Evolutionary conservation across 2,797 vertebrate species (phyloP).

Genomic region (Danio kyathit): DNA sequence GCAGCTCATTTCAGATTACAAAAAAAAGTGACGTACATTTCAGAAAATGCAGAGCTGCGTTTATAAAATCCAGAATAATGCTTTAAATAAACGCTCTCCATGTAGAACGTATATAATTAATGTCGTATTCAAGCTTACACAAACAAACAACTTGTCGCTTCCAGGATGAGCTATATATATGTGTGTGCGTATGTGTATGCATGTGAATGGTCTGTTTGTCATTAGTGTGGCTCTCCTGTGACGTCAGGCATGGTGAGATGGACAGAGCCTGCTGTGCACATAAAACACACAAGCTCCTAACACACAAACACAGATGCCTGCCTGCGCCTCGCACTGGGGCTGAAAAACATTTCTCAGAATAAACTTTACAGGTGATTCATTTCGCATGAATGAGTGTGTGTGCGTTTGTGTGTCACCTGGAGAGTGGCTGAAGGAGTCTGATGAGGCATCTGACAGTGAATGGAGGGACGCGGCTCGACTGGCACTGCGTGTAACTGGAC

Average conservation of each 20-base stretch:
- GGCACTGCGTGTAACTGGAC: constrained; percentile 69
- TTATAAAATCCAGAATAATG: neutral
- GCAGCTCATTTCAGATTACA: neutral
- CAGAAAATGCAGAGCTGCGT: neutral
- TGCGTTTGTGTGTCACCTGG: constrained; percentile 78
- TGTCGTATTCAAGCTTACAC: neutral
- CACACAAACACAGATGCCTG: constrained; percentile 31
- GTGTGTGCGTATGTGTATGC: neutral
- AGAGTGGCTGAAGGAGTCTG: constrained; percentile 84
- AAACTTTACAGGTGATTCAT: constrained; percentile 25
- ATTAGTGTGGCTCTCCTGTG: constrained; percentile 53
- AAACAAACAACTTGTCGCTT: constrained; percentile 18
- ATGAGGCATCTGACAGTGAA: constrained; percentile 85
- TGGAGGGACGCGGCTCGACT: constrained; percentile 80
- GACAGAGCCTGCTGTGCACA: constrained; percentile 43
- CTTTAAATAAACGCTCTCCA: too few relatives aligned
- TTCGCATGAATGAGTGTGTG: constrained; percentile 10
- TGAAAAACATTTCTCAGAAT: constrained; percentile 47
- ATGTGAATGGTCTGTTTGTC: constrained; percentile 54
- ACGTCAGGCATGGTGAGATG: constrained; percentile 43
- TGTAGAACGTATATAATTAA: neutral
- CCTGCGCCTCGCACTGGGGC: constrained; percentile 5
- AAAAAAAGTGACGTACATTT: neutral
- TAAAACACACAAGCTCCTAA: constrained; percentile 40
- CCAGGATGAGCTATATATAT: constrained; percentile 7